phyloP scores from a whole-genome alignment of 2,797 vertebrate species.

The Erethizon dorsatum region DNA sequence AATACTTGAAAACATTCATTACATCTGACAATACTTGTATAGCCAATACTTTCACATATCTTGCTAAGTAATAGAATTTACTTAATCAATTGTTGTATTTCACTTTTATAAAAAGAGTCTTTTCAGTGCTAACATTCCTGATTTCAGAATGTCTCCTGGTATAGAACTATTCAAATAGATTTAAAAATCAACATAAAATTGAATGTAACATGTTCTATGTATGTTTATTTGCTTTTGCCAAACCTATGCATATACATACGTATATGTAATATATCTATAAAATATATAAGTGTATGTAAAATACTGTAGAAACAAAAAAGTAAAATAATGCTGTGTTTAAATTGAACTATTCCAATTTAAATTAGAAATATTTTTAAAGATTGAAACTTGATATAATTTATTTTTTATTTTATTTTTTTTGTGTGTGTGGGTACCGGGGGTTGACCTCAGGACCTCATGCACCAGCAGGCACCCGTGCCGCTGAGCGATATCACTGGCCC shows the following conservation, averaged over 20 bases:
- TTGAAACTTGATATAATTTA: neutral
- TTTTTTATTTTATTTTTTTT: too few relatives aligned
- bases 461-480: too few relatives aligned
- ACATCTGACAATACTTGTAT: slow-evolving; percentile 81
- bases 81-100: slow-evolving; percentile 54
- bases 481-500: too few relatives aligned
- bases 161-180: neutral
- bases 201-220: neutral
- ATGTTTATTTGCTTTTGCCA: neutral
- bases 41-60: slow-evolving; percentile 78
- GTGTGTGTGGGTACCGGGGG: too few relatives aligned
- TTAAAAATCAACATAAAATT: slow-evolving; percentile 1
- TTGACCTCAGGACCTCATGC: too few relatives aligned
- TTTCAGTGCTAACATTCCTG: neutral
- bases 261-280: neutral
- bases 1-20: slow-evolving; percentile 75
- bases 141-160: neutral
- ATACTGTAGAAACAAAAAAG: neutral
- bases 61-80: slow-evolving; percentile 68
- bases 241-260: neutral
- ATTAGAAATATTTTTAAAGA: neutral
- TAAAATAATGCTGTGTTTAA: neutral
- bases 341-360: neutral
- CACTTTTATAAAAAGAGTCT: neutral
- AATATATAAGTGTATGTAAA: neutral